phyloP scores from a whole-genome alignment of 2,888 invertebrate genomes.

The Microctonus aethiopoides region DNA sequence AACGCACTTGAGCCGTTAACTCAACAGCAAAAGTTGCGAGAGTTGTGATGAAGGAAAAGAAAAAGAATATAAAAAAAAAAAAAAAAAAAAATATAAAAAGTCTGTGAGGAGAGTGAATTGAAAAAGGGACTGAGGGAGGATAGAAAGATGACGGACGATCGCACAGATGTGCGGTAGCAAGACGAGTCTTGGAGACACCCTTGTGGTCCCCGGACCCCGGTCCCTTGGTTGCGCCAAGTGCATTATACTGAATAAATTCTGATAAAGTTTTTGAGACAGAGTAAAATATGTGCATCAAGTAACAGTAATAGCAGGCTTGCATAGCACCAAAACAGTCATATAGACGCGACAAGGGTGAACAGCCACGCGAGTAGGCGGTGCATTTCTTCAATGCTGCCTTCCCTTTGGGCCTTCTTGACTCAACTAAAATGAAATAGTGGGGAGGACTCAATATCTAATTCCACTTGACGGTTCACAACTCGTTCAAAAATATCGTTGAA shows the following conservation, averaged over 20 bases:
- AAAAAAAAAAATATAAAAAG: slow-evolving; percentile 21
- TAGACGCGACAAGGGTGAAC: slow-evolving; percentile 14
- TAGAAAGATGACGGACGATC: slow-evolving; percentile 45
- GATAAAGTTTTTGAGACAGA: slow-evolving; percentile 6
- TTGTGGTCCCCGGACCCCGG: slow-evolving; percentile 42
- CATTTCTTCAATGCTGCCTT: slow-evolving; percentile 23
- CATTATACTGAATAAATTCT: slow-evolving; percentile 25
- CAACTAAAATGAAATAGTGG: slow-evolving; percentile 27
- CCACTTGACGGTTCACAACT: slow-evolving; percentile 35
- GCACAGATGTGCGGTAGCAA: slow-evolving; percentile 46
- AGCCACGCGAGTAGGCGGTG: slow-evolving; percentile 59
- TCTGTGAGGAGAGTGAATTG: slow-evolving; percentile 24
- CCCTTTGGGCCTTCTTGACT: slow-evolving; percentile 40
- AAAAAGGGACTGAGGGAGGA: slow-evolving; percentile 27
- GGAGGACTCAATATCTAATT: slow-evolving; percentile 33
- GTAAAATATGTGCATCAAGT: slow-evolving; percentile 18
- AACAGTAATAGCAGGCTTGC: too few relatives aligned
- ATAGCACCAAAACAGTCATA: slow-evolving; percentile 6
- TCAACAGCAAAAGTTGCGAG: slow-evolving; percentile 35
- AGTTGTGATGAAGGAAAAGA: slow-evolving; percentile 27
- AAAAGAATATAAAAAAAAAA: slow-evolving; percentile 17
- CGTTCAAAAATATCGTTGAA: slow-evolving; percentile 35
- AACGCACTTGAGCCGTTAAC: slow-evolving; percentile 32
- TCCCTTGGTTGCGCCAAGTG: slow-evolving; percentile 45
- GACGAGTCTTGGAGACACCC: slow-evolving; percentile 39